Base-by-base conservation (phyloP, 1,140 invertebrate species). In the Pogonognathellus flavescens region DNA sequence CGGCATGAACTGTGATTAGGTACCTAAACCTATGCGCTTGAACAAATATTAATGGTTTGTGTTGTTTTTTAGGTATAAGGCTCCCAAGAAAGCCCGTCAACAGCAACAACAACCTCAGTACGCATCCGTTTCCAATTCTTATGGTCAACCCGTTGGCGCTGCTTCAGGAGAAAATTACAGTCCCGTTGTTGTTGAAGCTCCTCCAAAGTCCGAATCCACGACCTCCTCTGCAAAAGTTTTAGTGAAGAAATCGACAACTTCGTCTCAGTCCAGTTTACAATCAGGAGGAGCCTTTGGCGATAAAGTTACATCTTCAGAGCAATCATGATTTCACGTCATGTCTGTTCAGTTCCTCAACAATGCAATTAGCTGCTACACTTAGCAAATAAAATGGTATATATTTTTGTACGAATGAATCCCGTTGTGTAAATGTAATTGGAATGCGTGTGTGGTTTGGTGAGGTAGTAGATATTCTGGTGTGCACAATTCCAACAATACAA, bases 181-280 rank as follows among this genome's bases (percentile, higher is more conserved):
- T 11, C 85, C 85, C 52, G 57, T 86, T 80, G 81, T 86, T 50
- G 85, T 86, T 11, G 70, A 83, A 59, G 82, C 85, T 13, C 85
- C 85, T n/a, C 16, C 82, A n/a, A 82, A 59, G 60, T 57, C 80
- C 20, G 50, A 53, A 16, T 11, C 41, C 8, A 14, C 52, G 4
- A n/a, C 50, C 62, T 4, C 1, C 18, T 18, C 62, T 22, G 16
- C 18, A 20, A 55, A 25, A 81, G 7, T n/a, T 81, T 59, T 57
- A 81, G 11, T 31, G 13, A 50, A 20, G 18, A 81, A 81, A 25
- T 25, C 80, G 0, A 80, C 13, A 18, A 22, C 80, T 0, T 81
- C 53, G 1, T 55, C 50, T 20, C 18, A 55, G 22, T 22, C 20
- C 52, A 31, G 10, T 81, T 3, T 41, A 41, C 31, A 41, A 41